A percentile compares a stretch with the other conserved stretches of the same genome.
Conservation (phyloP, 2,113 vertebrate genomes). For the Rhombomys opimus region DNA sequence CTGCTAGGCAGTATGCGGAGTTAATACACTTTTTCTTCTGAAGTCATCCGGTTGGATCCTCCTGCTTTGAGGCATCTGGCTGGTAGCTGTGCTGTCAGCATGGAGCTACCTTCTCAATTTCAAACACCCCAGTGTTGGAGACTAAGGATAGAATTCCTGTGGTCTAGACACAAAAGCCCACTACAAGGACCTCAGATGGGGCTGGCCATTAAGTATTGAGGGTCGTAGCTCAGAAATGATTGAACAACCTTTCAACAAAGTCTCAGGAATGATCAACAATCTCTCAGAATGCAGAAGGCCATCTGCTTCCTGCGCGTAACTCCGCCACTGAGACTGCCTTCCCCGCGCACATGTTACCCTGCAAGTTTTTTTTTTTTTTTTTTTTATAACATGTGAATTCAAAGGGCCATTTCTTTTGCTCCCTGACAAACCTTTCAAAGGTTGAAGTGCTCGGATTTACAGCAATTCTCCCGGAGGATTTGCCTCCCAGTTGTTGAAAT, state of each 20-base stretch:
- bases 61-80: slow-evolving; percentile 23
- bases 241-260: slow-evolving; percentile 6
- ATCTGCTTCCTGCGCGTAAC: slow-evolving; percentile 41
- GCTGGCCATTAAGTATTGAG: slow-evolving; percentile 15
- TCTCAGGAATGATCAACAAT: slow-evolving; percentile 60
- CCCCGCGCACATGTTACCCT: background rate
- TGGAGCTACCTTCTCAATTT: slow-evolving; percentile 57
- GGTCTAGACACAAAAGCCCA: slow-evolving; percentile 59
- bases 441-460: slow-evolving; percentile 57
- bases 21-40: slow-evolving; percentile 8
- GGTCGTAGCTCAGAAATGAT: slow-evolving; percentile 18
- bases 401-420: slow-evolving; percentile 59
- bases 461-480: slow-evolving; percentile 29
- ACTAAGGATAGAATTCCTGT: slow-evolving; percentile 67
- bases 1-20: background rate
- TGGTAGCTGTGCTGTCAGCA: slow-evolving; percentile 31
- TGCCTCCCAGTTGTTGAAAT: slow-evolving; percentile 65
- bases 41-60: background rate
- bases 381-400: slow-evolving; percentile 28
- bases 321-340: background rate
- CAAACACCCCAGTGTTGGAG: slow-evolving; percentile 2
- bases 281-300: slow-evolving; percentile 35
- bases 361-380: background rate
- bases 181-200: slow-evolving; percentile 5
- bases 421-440: slow-evolving; percentile 61